Evolutionary conservation across 1,140 invertebrate genomes (phyloP).

Genomic region (Rhizoglyphus robini): DNA sequence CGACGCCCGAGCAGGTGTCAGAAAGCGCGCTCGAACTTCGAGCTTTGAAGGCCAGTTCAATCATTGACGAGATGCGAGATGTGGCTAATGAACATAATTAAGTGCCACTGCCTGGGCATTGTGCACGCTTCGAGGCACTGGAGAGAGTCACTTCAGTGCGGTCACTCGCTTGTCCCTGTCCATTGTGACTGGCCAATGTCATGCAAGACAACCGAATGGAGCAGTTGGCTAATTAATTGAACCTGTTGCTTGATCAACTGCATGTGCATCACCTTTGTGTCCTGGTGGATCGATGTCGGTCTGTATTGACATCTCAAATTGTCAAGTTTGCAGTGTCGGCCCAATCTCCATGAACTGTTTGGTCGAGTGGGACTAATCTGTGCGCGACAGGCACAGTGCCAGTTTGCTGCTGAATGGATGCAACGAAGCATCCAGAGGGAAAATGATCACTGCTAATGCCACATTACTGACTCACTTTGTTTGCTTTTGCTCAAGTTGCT

Average conservation of each 20-base stretch:
- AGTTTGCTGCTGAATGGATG: neutral
- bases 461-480: constrained; percentile 1
- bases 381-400: constrained; percentile 6
- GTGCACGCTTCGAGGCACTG: too few species aligned
- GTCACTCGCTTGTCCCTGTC: neutral
- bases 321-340: neutral
- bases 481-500: neutral
- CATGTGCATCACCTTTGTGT: neutral
- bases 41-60: neutral
- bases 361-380: constrained; percentile 7
- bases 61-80: neutral
- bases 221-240: neutral
- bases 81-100: neutral
- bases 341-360: constrained; percentile 5
- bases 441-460: constrained; percentile 9
- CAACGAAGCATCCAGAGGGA: constrained; percentile 7
- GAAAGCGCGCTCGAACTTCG: neutral
- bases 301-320: neutral
- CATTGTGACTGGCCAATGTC: neutral
- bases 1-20: constrained; percentile 13
- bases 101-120: neutral
- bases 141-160: too few species aligned
- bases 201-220: neutral
- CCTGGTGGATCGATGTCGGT: neutral
- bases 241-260: neutral